Evolutionary conservation across 2,797 vertebrate species (phyloP).

Genomic region (Sebastes alutus): DNA sequence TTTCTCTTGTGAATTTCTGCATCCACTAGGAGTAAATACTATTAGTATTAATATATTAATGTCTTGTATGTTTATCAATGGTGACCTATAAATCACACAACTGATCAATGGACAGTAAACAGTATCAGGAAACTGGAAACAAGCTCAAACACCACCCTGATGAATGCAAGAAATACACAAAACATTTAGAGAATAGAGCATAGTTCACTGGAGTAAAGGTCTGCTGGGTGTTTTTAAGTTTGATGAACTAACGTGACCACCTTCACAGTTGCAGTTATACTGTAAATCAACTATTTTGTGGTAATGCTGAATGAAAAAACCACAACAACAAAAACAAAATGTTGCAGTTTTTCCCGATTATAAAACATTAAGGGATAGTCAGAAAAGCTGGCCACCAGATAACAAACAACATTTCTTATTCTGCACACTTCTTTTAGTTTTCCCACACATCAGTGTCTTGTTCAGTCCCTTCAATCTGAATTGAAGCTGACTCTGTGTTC

Average conservation of each 20-base stretch:
- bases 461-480: neutral
- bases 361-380: neutral
- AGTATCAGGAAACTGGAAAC: neutral
- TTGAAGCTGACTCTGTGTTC: slow-evolving; percentile 4
- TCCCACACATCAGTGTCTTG: neutral
- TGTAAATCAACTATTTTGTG: neutral
- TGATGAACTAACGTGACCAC: neutral
- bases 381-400: neutral
- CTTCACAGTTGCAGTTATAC: neutral
- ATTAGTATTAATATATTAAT: neutral
- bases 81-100: neutral
- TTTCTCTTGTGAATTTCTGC: neutral
- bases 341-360: neutral
- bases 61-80: neutral
- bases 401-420: slow-evolving; percentile 13
- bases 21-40: neutral
- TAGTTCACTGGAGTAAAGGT: neutral
- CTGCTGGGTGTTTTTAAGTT: neutral
- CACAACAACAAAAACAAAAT: neutral
- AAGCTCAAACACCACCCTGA: neutral
- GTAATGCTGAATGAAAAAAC: neutral
- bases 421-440: slow-evolving; percentile 10
- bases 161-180: neutral
- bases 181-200: neutral
- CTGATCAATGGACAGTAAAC: neutral